Conservation (phyloP, 1,140 invertebrate species). For the Trissolcus basalis region DNA sequence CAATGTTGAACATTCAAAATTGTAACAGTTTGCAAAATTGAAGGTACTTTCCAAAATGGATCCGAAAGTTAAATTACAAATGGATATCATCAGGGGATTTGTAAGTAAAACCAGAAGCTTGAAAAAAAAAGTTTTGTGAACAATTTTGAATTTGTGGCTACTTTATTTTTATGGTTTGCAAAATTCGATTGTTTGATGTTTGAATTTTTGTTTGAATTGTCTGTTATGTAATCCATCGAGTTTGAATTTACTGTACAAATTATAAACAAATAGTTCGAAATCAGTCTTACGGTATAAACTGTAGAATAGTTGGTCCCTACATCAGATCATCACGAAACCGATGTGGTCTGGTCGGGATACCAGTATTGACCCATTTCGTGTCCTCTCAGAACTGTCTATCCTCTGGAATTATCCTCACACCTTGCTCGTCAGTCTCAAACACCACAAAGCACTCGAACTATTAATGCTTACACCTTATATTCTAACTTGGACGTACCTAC, state of each 20-base stretch:
- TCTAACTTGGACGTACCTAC: too few relatives aligned
- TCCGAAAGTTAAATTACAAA: constrained; percentile 25
- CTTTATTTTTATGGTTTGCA: too few relatives aligned
- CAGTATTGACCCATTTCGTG: constrained; percentile 45
- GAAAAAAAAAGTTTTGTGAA: too few relatives aligned
- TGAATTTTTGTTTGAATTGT: too few relatives aligned
- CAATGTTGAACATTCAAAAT: too few relatives aligned
- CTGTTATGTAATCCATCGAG: too few relatives aligned
- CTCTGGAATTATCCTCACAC: constrained; percentile 8
- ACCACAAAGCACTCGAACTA: not conserved
- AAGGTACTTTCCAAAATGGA: not conserved
- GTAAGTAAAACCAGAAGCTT: constrained; percentile 61
- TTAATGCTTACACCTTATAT: too few relatives aligned
- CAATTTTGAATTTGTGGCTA: too few relatives aligned
- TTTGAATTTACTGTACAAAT: not conserved
- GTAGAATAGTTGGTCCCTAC: constrained; percentile 7
- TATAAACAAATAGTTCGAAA: too few relatives aligned
- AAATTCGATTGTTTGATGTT: too few relatives aligned
- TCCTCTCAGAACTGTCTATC: constrained; percentile 23
- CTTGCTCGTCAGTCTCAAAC: not conserved
- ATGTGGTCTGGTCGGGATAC: constrained; percentile 22
- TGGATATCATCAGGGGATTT: constrained; percentile 71
- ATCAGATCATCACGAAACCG: constrained; percentile 10
- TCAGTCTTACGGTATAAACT: too few relatives aligned
- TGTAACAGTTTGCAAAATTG: not conserved